Evolutionary conservation across 1,140 invertebrate genomes (phyloP).

Genomic region (Eufriesea mexicana): DNA sequence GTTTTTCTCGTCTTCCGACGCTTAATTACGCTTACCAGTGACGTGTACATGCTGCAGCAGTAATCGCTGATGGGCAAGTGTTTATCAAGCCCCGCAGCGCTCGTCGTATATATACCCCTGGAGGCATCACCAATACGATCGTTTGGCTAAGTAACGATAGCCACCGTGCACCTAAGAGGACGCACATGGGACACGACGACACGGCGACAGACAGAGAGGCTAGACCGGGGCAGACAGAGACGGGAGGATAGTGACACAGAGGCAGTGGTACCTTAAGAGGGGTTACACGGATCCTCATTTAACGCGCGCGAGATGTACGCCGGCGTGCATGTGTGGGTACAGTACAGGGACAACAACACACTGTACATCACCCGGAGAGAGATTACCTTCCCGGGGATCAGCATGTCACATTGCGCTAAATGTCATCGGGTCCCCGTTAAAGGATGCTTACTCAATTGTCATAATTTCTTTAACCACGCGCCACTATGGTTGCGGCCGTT

Average conservation of each 20-base stretch:
- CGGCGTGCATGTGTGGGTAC: slow-evolving; percentile 32
- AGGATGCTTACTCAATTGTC: slow-evolving; percentile 76
- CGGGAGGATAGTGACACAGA: slow-evolving; percentile 23
- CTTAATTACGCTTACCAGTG: slow-evolving; percentile 74
- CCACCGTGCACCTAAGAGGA: slow-evolving; percentile 58
- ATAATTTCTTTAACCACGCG: slow-evolving; percentile 63
- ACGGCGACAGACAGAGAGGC: slow-evolving; percentile 1
- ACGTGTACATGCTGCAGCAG: slow-evolving; percentile 76
- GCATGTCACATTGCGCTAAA: slow-evolving; percentile 74
- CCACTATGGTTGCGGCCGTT: neutral
- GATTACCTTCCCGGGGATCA: slow-evolving; percentile 72
- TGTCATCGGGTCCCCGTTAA: slow-evolving; percentile 76
- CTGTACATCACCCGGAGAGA: slow-evolving; percentile 66
- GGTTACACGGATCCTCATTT: slow-evolving; percentile 64
- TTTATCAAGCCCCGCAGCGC: slow-evolving; percentile 75
- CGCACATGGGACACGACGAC: slow-evolving; percentile 62
- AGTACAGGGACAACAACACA: slow-evolving; percentile 71
- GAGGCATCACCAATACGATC: slow-evolving; percentile 70
- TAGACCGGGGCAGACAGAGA: slow-evolving; percentile 18
- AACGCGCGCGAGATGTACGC: slow-evolving; percentile 30
- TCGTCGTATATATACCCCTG: slow-evolving; percentile 76
- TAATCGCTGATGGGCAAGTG: slow-evolving; percentile 78
- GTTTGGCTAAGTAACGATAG: slow-evolving; percentile 54
- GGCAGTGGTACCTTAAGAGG: slow-evolving; percentile 30
- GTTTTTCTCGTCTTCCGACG: neutral